Conservation (phyloP, 1,140 invertebrate genomes). For the Panagrolaimus sp. region DNA sequence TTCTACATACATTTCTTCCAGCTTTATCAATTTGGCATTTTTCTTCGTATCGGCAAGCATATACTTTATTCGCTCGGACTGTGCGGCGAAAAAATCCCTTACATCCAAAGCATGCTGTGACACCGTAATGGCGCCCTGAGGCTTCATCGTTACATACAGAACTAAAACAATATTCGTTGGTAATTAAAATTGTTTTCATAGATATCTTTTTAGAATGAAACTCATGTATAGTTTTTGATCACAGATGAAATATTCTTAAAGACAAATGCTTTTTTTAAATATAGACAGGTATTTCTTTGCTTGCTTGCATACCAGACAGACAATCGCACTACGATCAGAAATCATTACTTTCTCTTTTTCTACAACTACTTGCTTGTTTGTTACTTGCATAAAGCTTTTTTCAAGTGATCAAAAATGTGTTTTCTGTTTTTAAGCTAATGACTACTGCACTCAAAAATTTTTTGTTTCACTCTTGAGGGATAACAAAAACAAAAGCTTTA, state of each 20-base stretch:
- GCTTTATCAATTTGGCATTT: constrained; percentile 57
- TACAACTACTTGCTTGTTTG: no score
- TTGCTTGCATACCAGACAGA: neutral
- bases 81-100: constrained; percentile 60
- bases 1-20: constrained; percentile 63
- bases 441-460: no score
- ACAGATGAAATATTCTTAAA: neutral
- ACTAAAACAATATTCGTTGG: constrained; percentile 48
- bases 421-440: no score
- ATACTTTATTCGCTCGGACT: constrained; percentile 53
- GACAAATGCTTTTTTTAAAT: neutral
- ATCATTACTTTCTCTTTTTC: no score
- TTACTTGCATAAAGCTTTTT: no score
- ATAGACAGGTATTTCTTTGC: neutral
- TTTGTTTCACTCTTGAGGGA: no score
- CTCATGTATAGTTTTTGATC: constrained; percentile 57
- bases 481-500: no score
- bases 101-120: constrained; percentile 63
- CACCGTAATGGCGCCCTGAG: constrained; percentile 63
- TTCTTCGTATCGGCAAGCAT: constrained; percentile 50
- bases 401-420: no score
- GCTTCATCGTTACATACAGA: constrained; percentile 62
- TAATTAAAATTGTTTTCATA: no score
- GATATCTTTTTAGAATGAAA: neutral
- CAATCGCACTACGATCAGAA: neutral